A percentile compares a stretch with the other conserved stretches of the same genome.
Evolutionary conservation across 2,797 vertebrate species (phyloP).

Genomic region (Chromobotia macracanthus): DNA sequence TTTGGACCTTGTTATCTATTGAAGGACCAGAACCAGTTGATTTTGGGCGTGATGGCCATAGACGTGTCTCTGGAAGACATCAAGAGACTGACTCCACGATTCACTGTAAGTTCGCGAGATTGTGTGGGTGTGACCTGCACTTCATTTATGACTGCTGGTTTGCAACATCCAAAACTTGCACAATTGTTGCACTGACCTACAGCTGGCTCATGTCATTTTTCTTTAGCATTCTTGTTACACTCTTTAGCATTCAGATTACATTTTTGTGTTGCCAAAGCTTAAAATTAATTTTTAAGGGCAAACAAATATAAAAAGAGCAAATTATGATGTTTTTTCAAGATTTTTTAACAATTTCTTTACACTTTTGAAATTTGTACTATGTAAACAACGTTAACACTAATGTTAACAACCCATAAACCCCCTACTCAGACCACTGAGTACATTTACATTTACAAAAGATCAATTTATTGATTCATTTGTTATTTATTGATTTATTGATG

Average conservation of each 20-base stretch:
- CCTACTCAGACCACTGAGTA: no score
- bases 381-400: no score
- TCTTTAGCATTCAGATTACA: not conserved
- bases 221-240: not conserved
- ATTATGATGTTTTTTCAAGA: not conserved
- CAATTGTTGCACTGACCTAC: slow-evolving; percentile 22
- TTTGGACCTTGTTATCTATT: not conserved
- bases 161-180: not conserved
- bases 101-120: slow-evolving; percentile 82
- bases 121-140: not conserved
- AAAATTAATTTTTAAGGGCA: not conserved
- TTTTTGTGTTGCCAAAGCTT: slow-evolving; percentile 6
- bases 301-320: not conserved
- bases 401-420: no score
- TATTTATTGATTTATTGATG: no score
- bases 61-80: slow-evolving; percentile 97
- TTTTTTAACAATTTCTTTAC: no score
- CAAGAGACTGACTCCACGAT: slow-evolving; percentile 92
- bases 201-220: not conserved
- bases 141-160: not conserved
- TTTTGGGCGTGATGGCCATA: slow-evolving; percentile 96
- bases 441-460: no score
- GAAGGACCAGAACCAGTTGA: slow-evolving; percentile 86
- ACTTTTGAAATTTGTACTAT: not conserved
- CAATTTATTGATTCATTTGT: no score